A percentile compares a stretch with the other conserved stretches of the same genome.
Conservation (phyloP, 2,797 vertebrate genomes). For the Antennarius maculatus region DNA sequence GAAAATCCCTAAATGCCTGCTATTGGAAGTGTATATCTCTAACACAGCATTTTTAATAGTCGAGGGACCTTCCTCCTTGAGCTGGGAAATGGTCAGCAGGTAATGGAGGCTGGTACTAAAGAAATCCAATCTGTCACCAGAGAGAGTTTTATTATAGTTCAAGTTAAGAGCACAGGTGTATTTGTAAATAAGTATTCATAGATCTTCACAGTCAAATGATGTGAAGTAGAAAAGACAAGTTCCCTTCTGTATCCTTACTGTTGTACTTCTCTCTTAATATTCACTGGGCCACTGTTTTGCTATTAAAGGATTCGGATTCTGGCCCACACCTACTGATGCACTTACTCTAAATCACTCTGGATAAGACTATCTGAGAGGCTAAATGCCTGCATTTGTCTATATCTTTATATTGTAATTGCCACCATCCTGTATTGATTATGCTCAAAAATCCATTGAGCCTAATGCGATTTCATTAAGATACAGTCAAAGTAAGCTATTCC, state of each 20-base stretch:
- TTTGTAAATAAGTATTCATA: background rate
- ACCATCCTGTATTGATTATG: slow-evolving; percentile 62
- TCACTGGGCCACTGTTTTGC: background rate
- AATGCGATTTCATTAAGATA: slow-evolving; percentile 75
- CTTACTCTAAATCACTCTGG: slow-evolving; percentile 42
- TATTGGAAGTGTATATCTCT: too few relatives aligned
- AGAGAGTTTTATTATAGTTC: too few relatives aligned
- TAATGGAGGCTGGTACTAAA: too few relatives aligned
- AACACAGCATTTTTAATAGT: too few relatives aligned
- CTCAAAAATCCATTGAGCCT: slow-evolving; percentile 62
- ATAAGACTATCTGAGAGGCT: slow-evolving; percentile 46
- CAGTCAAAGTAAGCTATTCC: slow-evolving; percentile 38
- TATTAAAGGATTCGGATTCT: slow-evolving; percentile 29
- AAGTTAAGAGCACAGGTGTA: too few relatives aligned
- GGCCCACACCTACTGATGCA: slow-evolving; percentile 22
- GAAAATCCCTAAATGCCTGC: too few relatives aligned
- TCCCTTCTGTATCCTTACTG: slow-evolving; percentile 1
- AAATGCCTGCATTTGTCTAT: slow-evolving; percentile 59
- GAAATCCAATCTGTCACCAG: too few relatives aligned
- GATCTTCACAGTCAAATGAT: background rate
- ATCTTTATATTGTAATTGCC: slow-evolving; percentile 64
- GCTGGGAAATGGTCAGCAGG: too few relatives aligned
- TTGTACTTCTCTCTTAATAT: background rate
- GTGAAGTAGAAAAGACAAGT: background rate
- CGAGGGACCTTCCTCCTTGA: too few relatives aligned